Base-by-base conservation (phyloP, 2,888 invertebrate genomes). In the Tenthredo livida region DNA sequence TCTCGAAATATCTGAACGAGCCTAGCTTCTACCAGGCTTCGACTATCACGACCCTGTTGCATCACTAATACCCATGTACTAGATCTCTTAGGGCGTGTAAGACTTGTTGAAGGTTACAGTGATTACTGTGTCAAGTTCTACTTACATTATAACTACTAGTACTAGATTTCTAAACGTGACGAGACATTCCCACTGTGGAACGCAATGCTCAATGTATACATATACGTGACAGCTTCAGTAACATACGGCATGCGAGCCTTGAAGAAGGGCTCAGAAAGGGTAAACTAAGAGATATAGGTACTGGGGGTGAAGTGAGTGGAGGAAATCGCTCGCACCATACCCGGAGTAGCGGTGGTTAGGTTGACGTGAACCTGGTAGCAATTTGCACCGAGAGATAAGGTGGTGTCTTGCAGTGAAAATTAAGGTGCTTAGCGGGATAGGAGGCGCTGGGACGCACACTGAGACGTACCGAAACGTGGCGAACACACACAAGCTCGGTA, bases 301-400 rank as follows among this genome's bases (percentile, higher is more conserved):
- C 12, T 9, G 61, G 2, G 1, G 61, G 21, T 61, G 61, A 25
- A 61, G 25, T 61, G 61, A 21, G 61, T 7, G 37, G 40, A n/a
- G 70, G 40, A 70, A 70, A 70, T 70, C 37, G 58, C 58, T 58
- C 9, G 9, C 58, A 37, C 67, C 6, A n/a, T n/a, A 9, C 67
- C 29, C 15, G 33, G 70, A 37, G 21, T 40, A 17, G n/a, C 33
- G 10, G 25, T 47, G 25, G 47, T 25, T 21, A 43, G 1, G 75
- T 5, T n/a, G 75, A 75, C 25, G 75, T 75, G 75, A 47, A 6
- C 29, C 47, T 43, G 75, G 75, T 17, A 75, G 43, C 70, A 72
- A 72, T 72, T 72, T 72, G 75, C 75, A 75, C 47, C 47, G 12
- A 47, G 75, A 21, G 75, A 75, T 75, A 75, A 75, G 75, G 75